Percentiles rank a stretch among this genome's conserved stretches.
Evolutionary conservation across 1,140 invertebrate genomes (phyloP).

Genomic region (Lucilia sericata): DNA sequence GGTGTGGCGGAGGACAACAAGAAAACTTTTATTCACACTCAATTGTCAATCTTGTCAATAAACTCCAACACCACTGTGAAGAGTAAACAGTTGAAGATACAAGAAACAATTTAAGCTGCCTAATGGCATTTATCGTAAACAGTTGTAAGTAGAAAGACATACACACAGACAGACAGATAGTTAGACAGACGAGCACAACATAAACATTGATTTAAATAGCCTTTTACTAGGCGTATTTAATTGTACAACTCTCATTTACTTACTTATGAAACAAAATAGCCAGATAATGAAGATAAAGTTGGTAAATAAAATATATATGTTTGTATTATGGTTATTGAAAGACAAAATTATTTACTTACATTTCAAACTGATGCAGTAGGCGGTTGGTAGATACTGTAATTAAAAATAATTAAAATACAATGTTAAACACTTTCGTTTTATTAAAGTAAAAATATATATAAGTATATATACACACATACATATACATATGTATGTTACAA

Average conservation of each 20-base stretch:
- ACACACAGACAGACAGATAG: no score
- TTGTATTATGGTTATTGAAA: no score
- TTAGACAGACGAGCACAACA: not conserved
- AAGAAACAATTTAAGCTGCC: not conserved
- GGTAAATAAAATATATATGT: no score
- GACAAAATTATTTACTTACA: no score
- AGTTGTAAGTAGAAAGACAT: not conserved
- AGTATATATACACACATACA: no score
- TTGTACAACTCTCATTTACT: conserved; percentile 22
- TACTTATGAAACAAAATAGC: not conserved
- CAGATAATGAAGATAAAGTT: not conserved
- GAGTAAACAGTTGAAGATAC: not conserved
- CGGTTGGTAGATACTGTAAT: no score
- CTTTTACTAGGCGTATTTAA: conserved; percentile 23
- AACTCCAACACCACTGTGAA: not conserved
- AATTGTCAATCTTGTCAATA: conserved; percentile 56
- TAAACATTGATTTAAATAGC: conserved; percentile 33
- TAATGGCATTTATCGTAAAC: conserved; percentile 28
- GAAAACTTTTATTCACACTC: conserved; percentile 66
- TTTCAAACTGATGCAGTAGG: no score
- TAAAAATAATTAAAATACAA: no score
- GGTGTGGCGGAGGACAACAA: not conserved
- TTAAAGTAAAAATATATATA: no score
- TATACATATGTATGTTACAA: no score
- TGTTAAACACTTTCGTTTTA: no score